A percentile compares a stretch with the other conserved stretches of the same genome.
Evolutionary conservation across 2,797 vertebrate species (phyloP).

Genomic region (Sebastes dallii): DNA sequence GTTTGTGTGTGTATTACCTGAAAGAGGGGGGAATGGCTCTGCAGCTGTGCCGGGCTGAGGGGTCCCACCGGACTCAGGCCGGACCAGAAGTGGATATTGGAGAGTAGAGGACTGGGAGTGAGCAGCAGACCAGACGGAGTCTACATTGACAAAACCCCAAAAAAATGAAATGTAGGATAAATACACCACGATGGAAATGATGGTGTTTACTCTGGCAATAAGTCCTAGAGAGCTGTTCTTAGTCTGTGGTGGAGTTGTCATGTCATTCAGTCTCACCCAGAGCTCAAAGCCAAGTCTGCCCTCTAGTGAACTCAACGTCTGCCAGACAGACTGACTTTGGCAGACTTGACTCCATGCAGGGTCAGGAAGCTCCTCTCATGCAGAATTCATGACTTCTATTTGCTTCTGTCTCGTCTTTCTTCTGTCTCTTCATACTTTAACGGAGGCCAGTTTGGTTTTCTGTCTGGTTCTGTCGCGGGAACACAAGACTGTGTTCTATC

Average conservation of each 20-base stretch:
- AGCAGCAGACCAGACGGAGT: slow-evolving; percentile 93
- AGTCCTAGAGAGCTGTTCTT: slow-evolving; percentile 1
- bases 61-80: slow-evolving; percentile 94
- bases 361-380: slow-evolving; percentile 45
- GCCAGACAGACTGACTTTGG: slow-evolving; percentile 37
- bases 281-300: slow-evolving; percentile 45
- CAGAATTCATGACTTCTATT: slow-evolving; percentile 65
- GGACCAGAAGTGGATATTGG: slow-evolving; percentile 97
- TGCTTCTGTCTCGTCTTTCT: slow-evolving; percentile 42
- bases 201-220: slow-evolving; percentile 43
- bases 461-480: not conserved
- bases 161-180: slow-evolving; percentile 39
- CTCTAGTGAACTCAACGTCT: slow-evolving; percentile 45
- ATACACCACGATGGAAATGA: slow-evolving; percentile 26
- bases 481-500: not conserved
- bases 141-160: slow-evolving; percentile 74
- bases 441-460: not conserved
- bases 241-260: slow-evolving; percentile 24
- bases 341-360: slow-evolving; percentile 33
- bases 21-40: slow-evolving; percentile 92
- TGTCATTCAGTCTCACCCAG: slow-evolving; percentile 30
- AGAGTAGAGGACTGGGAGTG: slow-evolving; percentile 92
- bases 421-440: slow-evolving; percentile 8
- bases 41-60: slow-evolving; percentile 92
- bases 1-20: slow-evolving; percentile 82